Base-by-base conservation (phyloP, 2,888 invertebrate genomes). In the Phymatocera aterrima region DNA sequence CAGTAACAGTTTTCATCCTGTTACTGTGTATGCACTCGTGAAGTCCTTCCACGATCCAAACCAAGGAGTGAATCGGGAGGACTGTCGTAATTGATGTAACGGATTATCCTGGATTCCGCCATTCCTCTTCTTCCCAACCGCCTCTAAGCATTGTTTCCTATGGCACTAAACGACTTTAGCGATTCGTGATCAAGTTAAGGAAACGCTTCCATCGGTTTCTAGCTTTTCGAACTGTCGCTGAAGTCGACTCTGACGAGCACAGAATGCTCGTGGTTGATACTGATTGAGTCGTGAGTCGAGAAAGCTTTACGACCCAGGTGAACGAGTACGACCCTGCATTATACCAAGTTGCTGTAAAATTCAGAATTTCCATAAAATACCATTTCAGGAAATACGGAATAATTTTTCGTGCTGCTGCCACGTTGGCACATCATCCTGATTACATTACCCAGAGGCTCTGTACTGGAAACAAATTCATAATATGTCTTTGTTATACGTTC, bases 111-210 rank as follows among this genome's bases (percentile, higher is more conserved):
- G 48, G 51, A 18, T 72, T 24, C 34, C 51, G 6, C n/a, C 72
- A 72, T 72, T 21, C 28, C 51, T 72, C 72, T 72, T 68, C 21
- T 12, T n/a, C 51, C 51, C 51, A 31, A 72, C 34, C 31, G 51
- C 51, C 34, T 72, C 72, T 18, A 51, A 48, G 72, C 72, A 72
- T 72, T 72, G 72, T 72, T 51, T 18, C 48, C 51, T 72, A 31
- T 51, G 31, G 72, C 51, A 51, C 48, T 72, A 72, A 72, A 72
- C 72, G 34, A 72, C 72, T 72, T 51, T 46, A 31, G 48, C 24
- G 72, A 72, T 72, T 48, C 72, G 31, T 34, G 72, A 72, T 72
- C 72, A 34, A 72, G 72, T n/a, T 31, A 51, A 48, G 72, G 51
- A 72, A 72, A 72, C 51, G 72, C 51, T 72, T 34, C 72, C 34